Evolutionary conservation across 1,140 invertebrate genomes (phyloP).

Genomic region (Procambarus clarkii): DNA sequence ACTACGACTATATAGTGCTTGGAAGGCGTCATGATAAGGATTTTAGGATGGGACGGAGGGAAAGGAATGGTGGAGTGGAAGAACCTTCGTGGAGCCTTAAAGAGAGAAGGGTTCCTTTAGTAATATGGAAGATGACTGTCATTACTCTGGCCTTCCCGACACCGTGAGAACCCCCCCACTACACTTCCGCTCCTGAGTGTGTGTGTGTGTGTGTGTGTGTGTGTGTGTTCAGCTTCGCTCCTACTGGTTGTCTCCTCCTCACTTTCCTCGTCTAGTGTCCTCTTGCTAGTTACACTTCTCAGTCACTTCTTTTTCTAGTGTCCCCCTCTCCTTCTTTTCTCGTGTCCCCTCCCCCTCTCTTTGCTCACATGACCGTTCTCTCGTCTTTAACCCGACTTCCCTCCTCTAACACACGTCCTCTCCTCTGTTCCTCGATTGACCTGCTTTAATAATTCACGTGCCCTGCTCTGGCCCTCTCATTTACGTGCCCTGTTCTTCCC

Average conservation of each 20-base stretch:
- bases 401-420: neutral
- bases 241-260: constrained; percentile 16
- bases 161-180: neutral
- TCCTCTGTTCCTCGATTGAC: neutral
- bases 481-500: neutral
- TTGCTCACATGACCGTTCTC: neutral
- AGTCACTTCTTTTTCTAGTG: neutral
- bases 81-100: too few relatives aligned
- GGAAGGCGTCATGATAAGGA: too few relatives aligned
- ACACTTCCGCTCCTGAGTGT: neutral
- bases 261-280: neutral
- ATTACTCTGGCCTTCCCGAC: neutral
- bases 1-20: too few relatives aligned
- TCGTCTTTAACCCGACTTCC: neutral
- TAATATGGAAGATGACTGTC: neutral
- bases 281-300: neutral
- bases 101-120: too few relatives aligned
- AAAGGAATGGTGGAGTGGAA: too few relatives aligned
- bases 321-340: constrained; percentile 10
- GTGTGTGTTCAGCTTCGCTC: constrained; percentile 6
- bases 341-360: neutral
- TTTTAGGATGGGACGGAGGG: too few relatives aligned
- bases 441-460: neutral
- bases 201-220: neutral
- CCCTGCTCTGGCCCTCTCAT: neutral